phyloP scores from a whole-genome alignment of 2,113 vertebrate genomes.

The Eubucco bourcierii region DNA sequence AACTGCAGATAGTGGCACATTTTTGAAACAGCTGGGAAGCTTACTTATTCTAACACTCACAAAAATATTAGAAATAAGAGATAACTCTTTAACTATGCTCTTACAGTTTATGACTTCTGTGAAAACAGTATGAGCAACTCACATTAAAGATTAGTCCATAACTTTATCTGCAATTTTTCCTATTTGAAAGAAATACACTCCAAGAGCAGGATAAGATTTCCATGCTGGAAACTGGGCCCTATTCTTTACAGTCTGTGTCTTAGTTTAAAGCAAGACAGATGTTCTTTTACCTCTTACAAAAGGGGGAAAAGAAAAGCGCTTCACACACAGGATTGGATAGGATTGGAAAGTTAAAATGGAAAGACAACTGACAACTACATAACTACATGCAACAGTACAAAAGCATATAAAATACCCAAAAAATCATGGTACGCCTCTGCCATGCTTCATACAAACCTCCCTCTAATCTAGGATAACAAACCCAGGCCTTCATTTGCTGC shows the following conservation, averaged over 20 bases:
- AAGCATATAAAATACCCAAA: too few relatives aligned
- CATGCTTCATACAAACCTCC: too few relatives aligned
- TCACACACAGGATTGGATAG: too few relatives aligned
- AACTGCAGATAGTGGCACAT: not conserved
- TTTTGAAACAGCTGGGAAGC: slow-evolving; percentile 1
- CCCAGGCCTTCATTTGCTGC: too few relatives aligned
- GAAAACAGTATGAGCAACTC: not conserved
- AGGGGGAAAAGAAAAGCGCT: too few relatives aligned
- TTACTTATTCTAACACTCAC: not conserved
- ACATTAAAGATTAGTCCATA: not conserved
- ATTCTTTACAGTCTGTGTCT: not conserved
- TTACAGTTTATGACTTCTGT: not conserved
- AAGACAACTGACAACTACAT: too few relatives aligned
- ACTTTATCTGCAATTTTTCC: not conserved
- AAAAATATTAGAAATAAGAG: slow-evolving; percentile 8
- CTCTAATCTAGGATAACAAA: too few relatives aligned
- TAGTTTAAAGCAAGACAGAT: too few relatives aligned
- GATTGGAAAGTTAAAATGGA: too few relatives aligned
- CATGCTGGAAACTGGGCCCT: not conserved
- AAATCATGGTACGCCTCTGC: too few relatives aligned
- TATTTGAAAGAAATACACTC: not conserved
- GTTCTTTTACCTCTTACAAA: too few relatives aligned
- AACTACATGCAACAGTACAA: too few relatives aligned
- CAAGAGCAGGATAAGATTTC: not conserved
- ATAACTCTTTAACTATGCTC: slow-evolving; percentile 11